Base-by-base conservation (phyloP, 1,140 invertebrate genomes). In the Psix sp. region DNA sequence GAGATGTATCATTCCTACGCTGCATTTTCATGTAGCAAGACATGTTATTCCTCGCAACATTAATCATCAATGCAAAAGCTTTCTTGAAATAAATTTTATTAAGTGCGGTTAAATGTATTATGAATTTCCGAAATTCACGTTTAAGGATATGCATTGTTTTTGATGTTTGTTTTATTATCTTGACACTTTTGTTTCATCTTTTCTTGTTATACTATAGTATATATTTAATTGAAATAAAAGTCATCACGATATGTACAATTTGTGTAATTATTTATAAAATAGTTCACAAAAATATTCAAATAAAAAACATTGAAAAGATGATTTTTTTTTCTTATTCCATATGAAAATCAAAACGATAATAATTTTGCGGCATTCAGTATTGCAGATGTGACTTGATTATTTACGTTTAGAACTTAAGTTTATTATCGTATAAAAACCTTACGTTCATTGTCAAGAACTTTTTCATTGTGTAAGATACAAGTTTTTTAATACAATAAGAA, bases 241-340 rank as follows among this genome's bases (percentile, higher is more conserved):
- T 71, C 40, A 43, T 35, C 35, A 46, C 45, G n/a, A 18, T 16
- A 31, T 33, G 46, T 49, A 48, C 29, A 60, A 45, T 60, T 68
- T 60, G 51, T 54, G 65, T 60, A 54, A 54, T 68, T 60, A 54
- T 68, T 68, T 59, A 67, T 67, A 56, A 56, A 56, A 49, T 36
- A 52, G 45, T 26, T 39, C 36, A 57, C 48, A 56, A 18, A 21
- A 49, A 49, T 49, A 67, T 67, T 57, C 49, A 17, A 67, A 51
- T 48, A 57, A 57, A 67, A 57, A 29, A 29, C 26, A 52, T 63
- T 52, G 31, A 48, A 20, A 40, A 6, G 1, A 5, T 35, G 1
- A 2, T 35, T 14, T 13, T 35, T 35, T 35, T 13, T 13, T n/a
- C n/a, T n/a, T n/a, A n/a, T n/a, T n/a, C n/a, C n/a, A n/a, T n/a